Evolutionary conservation across 2,113 vertebrate genomes (phyloP).

Genomic region (Falcunculus frontatus): DNA sequence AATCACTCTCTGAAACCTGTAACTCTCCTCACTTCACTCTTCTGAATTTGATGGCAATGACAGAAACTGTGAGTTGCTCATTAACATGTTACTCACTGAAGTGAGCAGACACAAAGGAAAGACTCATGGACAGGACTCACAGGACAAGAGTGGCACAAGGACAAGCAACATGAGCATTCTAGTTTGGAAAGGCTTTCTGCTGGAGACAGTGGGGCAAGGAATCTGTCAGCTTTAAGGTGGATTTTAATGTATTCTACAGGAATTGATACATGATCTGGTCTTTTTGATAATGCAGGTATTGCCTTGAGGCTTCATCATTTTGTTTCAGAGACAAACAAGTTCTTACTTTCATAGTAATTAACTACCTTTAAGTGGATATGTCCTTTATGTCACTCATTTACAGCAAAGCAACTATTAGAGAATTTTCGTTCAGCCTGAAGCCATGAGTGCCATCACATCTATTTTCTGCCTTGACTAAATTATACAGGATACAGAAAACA

Average conservation of each 20-base stretch:
- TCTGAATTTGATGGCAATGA: neutral
- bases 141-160: neutral
- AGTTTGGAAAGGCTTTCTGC: neutral
- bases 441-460: neutral
- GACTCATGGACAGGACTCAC: neutral
- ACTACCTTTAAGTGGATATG: neutral
- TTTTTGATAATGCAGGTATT: neutral
- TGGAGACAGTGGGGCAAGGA: neutral
- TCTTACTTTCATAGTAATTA: conserved; percentile 23
- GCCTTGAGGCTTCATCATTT: neutral
- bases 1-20: neutral
- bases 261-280: neutral
- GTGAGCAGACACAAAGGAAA: neutral
- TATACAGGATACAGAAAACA: neutral
- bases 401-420: neutral
- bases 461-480: conserved; percentile 12
- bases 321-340: neutral
- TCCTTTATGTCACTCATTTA: conserved; percentile 15
- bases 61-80: neutral
- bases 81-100: neutral
- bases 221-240: neutral
- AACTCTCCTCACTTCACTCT: neutral
- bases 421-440: conserved; percentile 12
- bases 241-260: neutral
- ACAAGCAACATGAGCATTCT: neutral